These are phyloP conservation scores for Thamnophis elegans DNA, from an alignment of 2,797 vertebrate genomes.

Conservation along the genomic window DNA sequence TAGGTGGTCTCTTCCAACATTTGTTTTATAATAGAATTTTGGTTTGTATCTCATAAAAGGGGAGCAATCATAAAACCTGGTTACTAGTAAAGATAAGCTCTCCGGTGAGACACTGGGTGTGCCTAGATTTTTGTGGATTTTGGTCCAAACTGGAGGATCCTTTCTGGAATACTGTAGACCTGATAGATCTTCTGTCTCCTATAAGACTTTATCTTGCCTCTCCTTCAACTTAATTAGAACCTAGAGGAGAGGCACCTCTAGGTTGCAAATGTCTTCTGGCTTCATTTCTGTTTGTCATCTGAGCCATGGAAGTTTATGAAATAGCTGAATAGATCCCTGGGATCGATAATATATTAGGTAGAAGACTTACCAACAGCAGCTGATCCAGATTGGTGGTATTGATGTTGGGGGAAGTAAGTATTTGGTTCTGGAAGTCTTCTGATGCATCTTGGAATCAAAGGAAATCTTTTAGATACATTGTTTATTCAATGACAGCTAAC, in stretches of 20 bases:
- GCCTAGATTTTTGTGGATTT: not conserved
- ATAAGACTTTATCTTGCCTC: not conserved
- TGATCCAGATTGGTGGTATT: not conserved
- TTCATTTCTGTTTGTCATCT: not conserved
- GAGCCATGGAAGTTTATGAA: not conserved
- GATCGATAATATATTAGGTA: not conserved
- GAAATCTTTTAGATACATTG: not conserved
- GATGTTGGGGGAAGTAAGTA: not conserved
- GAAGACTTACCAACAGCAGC: not conserved
- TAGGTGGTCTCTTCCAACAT: not conserved
- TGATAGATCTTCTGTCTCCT: not conserved
- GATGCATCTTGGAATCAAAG: not conserved
- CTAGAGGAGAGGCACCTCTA: too few relatives aligned
- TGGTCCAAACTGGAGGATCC: not conserved
- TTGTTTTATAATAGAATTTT: not conserved
- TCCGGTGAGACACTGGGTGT: not conserved
- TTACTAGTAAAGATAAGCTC: not conserved
- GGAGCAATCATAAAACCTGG: not conserved
- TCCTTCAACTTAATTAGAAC: too few relatives aligned
- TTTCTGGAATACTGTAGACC: not conserved
- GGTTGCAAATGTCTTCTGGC: not conserved
- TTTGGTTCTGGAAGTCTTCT: not conserved
- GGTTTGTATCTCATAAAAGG: not conserved
- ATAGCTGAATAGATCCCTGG: not conserved
- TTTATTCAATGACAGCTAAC: not conserved